Conservation (phyloP, 2,797 vertebrate genomes). For the Gorsachius magnificus region DNA sequence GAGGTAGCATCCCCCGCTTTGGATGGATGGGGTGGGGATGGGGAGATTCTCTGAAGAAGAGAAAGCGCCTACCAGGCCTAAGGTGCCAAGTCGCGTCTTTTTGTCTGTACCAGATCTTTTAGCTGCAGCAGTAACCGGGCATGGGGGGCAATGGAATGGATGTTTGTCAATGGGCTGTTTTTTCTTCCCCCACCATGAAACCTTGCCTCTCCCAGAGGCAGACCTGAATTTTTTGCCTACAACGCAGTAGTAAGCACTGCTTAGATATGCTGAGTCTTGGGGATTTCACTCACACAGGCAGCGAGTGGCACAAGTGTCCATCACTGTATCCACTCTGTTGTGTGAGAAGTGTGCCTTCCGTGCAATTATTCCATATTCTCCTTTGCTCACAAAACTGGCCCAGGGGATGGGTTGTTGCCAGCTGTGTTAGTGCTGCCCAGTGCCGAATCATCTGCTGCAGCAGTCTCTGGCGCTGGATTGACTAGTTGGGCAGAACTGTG, state of each 20-base stretch:
- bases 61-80: background rate
- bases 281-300: background rate
- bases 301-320: background rate
- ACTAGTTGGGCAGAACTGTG: background rate
- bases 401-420: background rate
- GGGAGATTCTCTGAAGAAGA: background rate
- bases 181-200: background rate
- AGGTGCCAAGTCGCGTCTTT: background rate
- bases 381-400: background rate
- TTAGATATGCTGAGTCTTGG: background rate
- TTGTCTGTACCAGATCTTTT: background rate
- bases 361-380: background rate
- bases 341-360: background rate
- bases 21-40: background rate
- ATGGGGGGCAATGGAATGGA: background rate
- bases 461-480: background rate
- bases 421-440: background rate
- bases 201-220: background rate
- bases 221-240: background rate
- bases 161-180: background rate
- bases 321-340: background rate
- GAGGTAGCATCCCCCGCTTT: background rate
- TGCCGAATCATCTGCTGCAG: background rate
- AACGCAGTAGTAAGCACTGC: background rate
- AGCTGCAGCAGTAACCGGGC: background rate